These are phyloP conservation scores for Coptodon bakossiorum DNA, from an alignment of 2,113 vertebrate genomes.

Conservation along the genomic window DNA sequence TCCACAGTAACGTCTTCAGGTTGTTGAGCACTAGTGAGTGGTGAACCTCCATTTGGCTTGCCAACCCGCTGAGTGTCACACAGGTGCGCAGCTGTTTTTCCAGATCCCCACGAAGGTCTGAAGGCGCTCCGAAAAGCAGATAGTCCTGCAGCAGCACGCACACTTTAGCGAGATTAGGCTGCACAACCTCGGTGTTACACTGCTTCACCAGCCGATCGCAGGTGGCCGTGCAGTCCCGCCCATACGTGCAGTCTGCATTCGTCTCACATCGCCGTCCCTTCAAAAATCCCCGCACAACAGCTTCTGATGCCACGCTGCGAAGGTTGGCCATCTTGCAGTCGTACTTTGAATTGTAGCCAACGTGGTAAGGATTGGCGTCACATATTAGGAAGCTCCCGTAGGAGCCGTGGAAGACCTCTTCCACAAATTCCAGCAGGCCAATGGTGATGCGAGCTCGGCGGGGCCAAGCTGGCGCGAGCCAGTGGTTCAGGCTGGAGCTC, in stretches of 20 bases:
- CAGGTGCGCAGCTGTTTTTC: slow-evolving; percentile 90
- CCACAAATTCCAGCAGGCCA: slow-evolving; percentile 92
- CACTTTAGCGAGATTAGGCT: slow-evolving; percentile 94
- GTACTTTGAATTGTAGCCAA: slow-evolving; percentile 86
- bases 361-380: slow-evolving; percentile 78
- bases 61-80: slow-evolving; percentile 87
- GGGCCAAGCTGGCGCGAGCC: slow-evolving; percentile 91
- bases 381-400: slow-evolving; percentile 94
- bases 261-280: slow-evolving; percentile 85
- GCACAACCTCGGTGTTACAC: slow-evolving; percentile 87
- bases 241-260: slow-evolving; percentile 88
- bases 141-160: slow-evolving; percentile 86
- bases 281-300: slow-evolving; percentile 78
- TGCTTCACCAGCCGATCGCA: slow-evolving; percentile 89
- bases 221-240: slow-evolving; percentile 83
- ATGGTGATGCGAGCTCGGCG: slow-evolving; percentile 87
- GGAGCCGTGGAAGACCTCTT: slow-evolving; percentile 92
- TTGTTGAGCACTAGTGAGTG: slow-evolving; percentile 95
- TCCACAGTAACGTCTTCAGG: slow-evolving; percentile 94
- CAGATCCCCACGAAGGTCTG: slow-evolving; percentile 80
- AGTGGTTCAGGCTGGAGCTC: slow-evolving; percentile 80
- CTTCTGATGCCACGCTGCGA: slow-evolving; percentile 82
- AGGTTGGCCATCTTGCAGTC: slow-evolving; percentile 95
- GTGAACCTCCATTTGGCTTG: slow-evolving; percentile 95
- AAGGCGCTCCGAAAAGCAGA: slow-evolving; percentile 82